A percentile compares a stretch with the other conserved stretches of the same genome.
These are phyloP conservation scores for Sitta carolinensis DNA, from an alignment of 2,797 vertebrate species.

Conservation along the genomic window DNA sequence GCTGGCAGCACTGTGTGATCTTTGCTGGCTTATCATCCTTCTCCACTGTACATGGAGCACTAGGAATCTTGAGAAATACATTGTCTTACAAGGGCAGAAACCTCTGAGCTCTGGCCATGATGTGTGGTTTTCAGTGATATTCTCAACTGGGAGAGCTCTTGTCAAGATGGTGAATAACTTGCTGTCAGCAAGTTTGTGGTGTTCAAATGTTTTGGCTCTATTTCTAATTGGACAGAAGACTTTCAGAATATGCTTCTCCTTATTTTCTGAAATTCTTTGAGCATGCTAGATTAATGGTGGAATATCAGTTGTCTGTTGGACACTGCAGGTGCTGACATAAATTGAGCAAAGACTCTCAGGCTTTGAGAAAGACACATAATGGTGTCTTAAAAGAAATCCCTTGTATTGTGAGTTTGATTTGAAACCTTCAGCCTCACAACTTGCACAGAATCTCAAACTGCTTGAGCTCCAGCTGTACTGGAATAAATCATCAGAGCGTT, in stretches of 20 bases:
- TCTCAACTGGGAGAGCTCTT: neutral
- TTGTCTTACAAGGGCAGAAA: slow-evolving; percentile 23
- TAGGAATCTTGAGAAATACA: neutral
- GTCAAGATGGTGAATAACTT: neutral
- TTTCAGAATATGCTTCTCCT: neutral
- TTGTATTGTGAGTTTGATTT: rapidly evolving
- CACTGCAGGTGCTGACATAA: neutral
- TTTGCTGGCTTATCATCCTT: neutral
- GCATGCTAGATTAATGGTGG: neutral
- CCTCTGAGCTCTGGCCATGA: neutral
- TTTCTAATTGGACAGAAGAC: neutral
- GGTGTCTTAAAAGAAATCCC: neutral
- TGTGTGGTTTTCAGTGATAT: neutral
- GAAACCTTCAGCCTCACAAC: neutral
- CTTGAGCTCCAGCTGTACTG: neutral
- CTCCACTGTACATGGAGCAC: neutral
- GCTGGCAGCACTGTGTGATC: neutral
- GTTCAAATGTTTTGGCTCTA: neutral
- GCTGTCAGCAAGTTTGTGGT: neutral
- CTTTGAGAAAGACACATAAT: neutral
- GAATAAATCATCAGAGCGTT: neutral
- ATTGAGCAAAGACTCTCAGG: neutral
- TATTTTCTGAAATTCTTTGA: neutral
- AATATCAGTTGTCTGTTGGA: neutral
- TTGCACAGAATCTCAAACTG: neutral